Evolutionary conservation across 1,140 invertebrate genomes (phyloP).

Genomic region (Helicoverpa armigera): DNA sequence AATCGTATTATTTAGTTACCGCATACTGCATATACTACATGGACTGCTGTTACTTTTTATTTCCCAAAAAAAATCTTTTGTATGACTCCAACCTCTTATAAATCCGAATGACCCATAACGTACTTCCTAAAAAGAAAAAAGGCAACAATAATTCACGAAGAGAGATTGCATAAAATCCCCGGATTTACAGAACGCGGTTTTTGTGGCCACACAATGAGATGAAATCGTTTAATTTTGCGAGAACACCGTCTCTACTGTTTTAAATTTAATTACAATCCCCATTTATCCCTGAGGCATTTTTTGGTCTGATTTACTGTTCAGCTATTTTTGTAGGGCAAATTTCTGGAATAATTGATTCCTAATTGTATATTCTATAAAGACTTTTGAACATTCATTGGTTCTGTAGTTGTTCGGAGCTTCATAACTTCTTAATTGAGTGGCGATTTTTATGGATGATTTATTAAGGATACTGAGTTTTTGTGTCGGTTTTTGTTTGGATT

Average conservation of each 20-base stretch:
- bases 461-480: background rate
- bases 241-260: slow-evolving; percentile 12
- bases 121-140: background rate
- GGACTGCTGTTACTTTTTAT: too few relatives aligned
- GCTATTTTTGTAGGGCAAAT: slow-evolving; percentile 1
- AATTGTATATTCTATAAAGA: background rate
- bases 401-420: background rate
- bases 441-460: background rate
- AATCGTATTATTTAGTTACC: too few relatives aligned
- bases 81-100: background rate
- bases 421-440: background rate
- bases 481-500: background rate
- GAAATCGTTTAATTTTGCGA: slow-evolving; percentile 22
- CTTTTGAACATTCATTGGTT: slow-evolving; percentile 6
- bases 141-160: background rate
- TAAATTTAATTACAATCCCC: slow-evolving; percentile 15
- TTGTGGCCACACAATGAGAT: slow-evolving; percentile 1
- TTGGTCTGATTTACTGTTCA: slow-evolving; percentile 7
- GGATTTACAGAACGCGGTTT: background rate
- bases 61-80: too few relatives aligned
- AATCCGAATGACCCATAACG: background rate
- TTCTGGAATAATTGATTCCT: slow-evolving; percentile 1
- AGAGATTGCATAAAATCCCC: background rate
- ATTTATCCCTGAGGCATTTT: background rate
- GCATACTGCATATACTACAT: too few relatives aligned